Evolutionary conservation across 23 tunicate genomes (phyloP), one percentile per base, ranked within the genome.

Genomic region (Phallusia fumigata): DNA sequence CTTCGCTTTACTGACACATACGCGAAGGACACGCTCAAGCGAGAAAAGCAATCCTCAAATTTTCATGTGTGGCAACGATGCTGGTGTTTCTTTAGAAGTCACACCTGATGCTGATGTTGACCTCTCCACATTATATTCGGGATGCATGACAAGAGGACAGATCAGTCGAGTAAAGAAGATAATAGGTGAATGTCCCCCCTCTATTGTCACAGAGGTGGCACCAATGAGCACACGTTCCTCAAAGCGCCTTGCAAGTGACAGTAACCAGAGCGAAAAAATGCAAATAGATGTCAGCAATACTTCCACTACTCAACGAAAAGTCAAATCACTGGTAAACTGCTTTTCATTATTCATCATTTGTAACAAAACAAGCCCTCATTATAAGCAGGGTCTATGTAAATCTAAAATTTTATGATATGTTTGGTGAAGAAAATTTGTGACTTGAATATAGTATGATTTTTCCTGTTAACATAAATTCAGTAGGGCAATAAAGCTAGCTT

Each of bases 111-210:
- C 32, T 12, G 87, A 84, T n/a, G 26, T 76, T 1, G 87, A 84
- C 32, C 35, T 84, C 19, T 31, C 0, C 35, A 22, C 87, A 0
- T 24, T 84, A 26, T 84, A 84, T 76, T 84, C 81, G 12, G 87
- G 87, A 16, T 84, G 87, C 33, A 52, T 84, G 24, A 84, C 87
- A 51, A 84, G 87, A 36, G 87, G 81, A 19, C 87, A 84, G 75
- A 76, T 84, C 1, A 76, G 19, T 24, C 34, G 76, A 32, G 81
- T 58, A 5, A 76, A 76, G 76, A 36, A 76, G 52, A 76, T 84
- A 64, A 26, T 84, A 19, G 52, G 31, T 12, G 87, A 84, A 84
- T 36, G 53, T 36, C 16, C 69, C 3, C 69, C 69, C 26, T 58
- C 69, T 13, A 11, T 6, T 58, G 69, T 58, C 69, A 22, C 69